These are phyloP conservation scores for Catagonus wagneri DNA, from an alignment of 2,113 vertebrate genomes.

Conservation along the genomic window DNA sequence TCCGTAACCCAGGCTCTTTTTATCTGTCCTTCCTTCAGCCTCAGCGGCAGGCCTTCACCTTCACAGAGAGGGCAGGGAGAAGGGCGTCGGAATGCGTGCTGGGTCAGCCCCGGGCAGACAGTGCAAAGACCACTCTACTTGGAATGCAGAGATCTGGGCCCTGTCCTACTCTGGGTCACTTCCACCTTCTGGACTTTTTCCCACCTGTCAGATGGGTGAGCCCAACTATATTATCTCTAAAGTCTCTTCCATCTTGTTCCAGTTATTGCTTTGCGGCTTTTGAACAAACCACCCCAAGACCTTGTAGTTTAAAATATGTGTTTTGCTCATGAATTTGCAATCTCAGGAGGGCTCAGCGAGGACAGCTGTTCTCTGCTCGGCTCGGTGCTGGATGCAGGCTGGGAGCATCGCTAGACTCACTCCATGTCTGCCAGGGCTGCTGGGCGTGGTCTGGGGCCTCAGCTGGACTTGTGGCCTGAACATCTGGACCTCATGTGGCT, in stretches of 20 bases:
- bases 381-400: neutral
- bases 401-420: neutral
- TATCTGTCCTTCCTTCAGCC: neutral
- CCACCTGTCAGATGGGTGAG: neutral
- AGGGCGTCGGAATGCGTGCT: neutral
- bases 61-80: neutral
- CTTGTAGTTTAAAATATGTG: neutral
- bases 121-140: neutral
- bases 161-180: neutral
- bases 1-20: neutral
- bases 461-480: neutral
- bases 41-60: neutral
- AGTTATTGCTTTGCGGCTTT: neutral
- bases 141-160: neutral
- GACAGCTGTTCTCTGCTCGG: neutral
- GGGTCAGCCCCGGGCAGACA: neutral
- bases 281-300: neutral
- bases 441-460: neutral
- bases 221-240: neutral
- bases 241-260: neutral
- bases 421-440: neutral
- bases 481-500: neutral
- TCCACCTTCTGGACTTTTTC: neutral
- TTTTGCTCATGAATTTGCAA: neutral
- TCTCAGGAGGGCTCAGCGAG: neutral